phyloP scores from a whole-genome alignment of 2,113 vertebrate species.

The Nannospalax galili region DNA sequence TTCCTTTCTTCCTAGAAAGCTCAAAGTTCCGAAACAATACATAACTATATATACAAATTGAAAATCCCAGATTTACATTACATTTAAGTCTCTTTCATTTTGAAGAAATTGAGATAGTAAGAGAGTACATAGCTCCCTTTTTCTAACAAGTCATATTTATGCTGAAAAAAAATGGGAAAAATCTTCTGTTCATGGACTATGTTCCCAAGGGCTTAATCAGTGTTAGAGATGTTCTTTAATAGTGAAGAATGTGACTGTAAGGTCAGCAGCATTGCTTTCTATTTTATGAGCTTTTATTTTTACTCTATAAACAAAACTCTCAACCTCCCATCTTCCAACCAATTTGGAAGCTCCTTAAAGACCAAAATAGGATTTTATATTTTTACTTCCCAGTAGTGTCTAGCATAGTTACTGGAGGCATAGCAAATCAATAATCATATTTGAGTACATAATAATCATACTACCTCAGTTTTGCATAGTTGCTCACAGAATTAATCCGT shows the following conservation, averaged over 20 bases:
- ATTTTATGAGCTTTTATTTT: not conserved
- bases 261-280: not conserved
- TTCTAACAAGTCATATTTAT: constrained; percentile 22
- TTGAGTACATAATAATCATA: not conserved
- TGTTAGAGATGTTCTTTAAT: not conserved
- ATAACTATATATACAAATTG: not conserved
- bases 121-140: not conserved
- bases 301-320: not conserved
- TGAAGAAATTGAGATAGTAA: not conserved
- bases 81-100: constrained; percentile 2
- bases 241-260: not conserved
- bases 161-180: not conserved
- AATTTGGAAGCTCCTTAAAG: not conserved
- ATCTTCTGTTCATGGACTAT: not conserved
- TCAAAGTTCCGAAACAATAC: not conserved
- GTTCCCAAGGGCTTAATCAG: not conserved
- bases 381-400: not conserved
- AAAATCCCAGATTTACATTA: not conserved
- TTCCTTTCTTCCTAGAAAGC: not conserved
- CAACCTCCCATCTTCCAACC: not conserved
- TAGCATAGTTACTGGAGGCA: not conserved
- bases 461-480: not conserved
- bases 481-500: not conserved
- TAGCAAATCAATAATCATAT: not conserved
- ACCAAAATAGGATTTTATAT: not conserved